A percentile compares a stretch with the other conserved stretches of the same genome.
Conservation (phyloP, 2,113 vertebrate genomes). For the Leucopsar rothschildi region DNA sequence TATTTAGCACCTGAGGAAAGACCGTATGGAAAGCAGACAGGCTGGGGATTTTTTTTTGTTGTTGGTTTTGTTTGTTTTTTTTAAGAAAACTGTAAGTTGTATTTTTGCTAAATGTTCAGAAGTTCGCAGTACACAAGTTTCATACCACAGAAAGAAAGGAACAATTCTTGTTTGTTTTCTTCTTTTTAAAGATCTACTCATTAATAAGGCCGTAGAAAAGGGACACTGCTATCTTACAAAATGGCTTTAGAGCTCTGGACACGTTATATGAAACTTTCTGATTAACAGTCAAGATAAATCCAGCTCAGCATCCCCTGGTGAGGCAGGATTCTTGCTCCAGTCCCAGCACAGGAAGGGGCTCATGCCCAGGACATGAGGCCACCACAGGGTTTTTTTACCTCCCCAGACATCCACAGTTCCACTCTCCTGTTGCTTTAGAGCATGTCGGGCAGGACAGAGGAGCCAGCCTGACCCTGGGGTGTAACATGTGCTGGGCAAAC, state of each 20-base stretch:
- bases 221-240: conserved; percentile 60
- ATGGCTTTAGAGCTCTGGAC: conserved; percentile 70
- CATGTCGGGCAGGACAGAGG: neutral
- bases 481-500: neutral
- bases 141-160: conserved; percentile 50
- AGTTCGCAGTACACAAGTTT: conserved; percentile 28
- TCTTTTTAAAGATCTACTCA: neutral
- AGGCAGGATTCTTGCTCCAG: neutral
- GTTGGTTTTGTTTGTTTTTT: neutral
- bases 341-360: neutral
- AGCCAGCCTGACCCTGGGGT: neutral
- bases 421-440: neutral
- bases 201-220: conserved; percentile 70
- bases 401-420: neutral
- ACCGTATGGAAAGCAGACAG: conserved; percentile 62
- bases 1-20: conserved; percentile 78
- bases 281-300: conserved; percentile 44
- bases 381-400: neutral
- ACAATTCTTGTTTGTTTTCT: neutral
- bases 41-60: neutral
- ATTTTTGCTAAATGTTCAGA: neutral
- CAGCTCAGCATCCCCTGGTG: neutral
- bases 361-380: neutral
- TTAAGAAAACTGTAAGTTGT: conserved; percentile 21
- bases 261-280: neutral